These are phyloP conservation scores for Metopia argyrocephala DNA, from an alignment of 2,888 invertebrate genomes.

Conservation along the genomic window DNA sequence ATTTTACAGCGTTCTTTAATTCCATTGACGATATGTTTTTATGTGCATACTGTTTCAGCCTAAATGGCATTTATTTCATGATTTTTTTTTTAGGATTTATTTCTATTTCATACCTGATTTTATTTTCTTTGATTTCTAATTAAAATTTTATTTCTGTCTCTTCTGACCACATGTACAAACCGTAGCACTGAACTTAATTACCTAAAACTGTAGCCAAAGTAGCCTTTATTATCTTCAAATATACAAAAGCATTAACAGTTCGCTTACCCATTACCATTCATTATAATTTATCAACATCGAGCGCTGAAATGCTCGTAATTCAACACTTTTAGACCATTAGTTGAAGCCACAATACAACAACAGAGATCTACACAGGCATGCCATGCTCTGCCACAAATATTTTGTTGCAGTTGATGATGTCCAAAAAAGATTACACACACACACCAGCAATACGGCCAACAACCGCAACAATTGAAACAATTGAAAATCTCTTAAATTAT, in stretches of 20 bases:
- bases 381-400: conserved; percentile 23
- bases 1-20: no score
- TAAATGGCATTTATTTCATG: no score
- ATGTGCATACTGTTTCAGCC: no score
- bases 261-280: conserved; percentile 67
- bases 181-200: conserved; percentile 29
- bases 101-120: not conserved
- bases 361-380: conserved; percentile 40
- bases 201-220: conserved; percentile 9
- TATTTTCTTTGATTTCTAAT: not conserved
- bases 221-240: conserved; percentile 8
- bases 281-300: conserved; percentile 69
- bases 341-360: conserved; percentile 30
- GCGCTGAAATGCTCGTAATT: conserved; percentile 69
- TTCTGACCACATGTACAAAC: conserved; percentile 9
- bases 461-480: conserved; percentile 57
- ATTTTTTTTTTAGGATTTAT: no score
- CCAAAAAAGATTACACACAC: conserved; percentile 60
- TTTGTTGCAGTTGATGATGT: conserved; percentile 56
- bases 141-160: not conserved
- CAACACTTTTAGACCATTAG: conserved; percentile 66
- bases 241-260: conserved; percentile 57
- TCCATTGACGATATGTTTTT: no score
- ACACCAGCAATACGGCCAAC: conserved; percentile 29
- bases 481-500: conserved; percentile 64